A percentile compares a stretch with the other conserved stretches of the same genome.
These are phyloP conservation scores for Rapana venosa DNA, from an alignment of 2,888 invertebrate species.

Conservation along the genomic window DNA sequence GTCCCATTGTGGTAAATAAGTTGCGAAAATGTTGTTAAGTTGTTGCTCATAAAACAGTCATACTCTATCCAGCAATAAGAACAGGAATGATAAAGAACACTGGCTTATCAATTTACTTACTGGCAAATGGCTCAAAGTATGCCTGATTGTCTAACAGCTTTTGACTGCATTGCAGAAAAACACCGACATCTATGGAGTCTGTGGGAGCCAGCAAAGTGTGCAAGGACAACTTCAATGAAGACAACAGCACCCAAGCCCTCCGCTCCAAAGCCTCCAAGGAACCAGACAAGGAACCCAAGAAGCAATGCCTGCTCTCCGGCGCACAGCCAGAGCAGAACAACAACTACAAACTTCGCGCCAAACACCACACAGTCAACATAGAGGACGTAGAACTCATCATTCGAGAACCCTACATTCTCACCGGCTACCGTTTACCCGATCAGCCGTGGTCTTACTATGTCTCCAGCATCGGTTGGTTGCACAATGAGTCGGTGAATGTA, in stretches of 20 bases:
- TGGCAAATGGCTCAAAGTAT: too few relatives aligned
- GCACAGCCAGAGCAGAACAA: neutral
- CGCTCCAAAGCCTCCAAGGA: neutral
- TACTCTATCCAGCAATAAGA: too few relatives aligned
- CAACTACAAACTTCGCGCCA: neutral
- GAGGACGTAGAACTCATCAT: conserved; percentile 55
- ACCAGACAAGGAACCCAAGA: neutral
- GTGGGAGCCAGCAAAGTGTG: neutral
- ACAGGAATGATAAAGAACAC: too few relatives aligned
- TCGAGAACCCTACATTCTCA: conserved; percentile 62
- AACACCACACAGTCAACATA: conserved; percentile 40
- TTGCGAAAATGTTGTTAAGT: too few relatives aligned
- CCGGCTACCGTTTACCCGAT: conserved; percentile 60
- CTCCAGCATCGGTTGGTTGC: conserved; percentile 61
- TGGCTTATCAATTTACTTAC: too few relatives aligned
- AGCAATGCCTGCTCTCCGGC: neutral
- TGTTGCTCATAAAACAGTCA: too few relatives aligned
- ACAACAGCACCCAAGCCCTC: neutral
- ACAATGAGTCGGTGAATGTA: conserved; percentile 70
- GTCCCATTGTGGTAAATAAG: too few relatives aligned
- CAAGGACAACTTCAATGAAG: conserved; percentile 3
- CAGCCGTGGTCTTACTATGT: conserved; percentile 63
- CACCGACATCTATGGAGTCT: too few relatives aligned
- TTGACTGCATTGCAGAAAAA: too few relatives aligned
- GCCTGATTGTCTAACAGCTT: too few relatives aligned